Conservation (phyloP, 2,888 invertebrate species). For the Hymenopus coronatus region DNA sequence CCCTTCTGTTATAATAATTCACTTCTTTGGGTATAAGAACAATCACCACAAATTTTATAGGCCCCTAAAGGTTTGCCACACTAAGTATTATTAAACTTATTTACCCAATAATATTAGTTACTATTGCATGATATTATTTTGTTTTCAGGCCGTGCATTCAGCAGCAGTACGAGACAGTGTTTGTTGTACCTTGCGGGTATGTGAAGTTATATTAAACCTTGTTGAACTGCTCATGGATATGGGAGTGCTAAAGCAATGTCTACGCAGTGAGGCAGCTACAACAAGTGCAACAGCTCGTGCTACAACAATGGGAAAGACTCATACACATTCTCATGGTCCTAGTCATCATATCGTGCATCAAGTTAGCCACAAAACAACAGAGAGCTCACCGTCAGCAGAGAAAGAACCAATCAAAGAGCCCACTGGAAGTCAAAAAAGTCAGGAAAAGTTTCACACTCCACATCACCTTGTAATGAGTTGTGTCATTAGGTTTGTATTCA, state of each 20-base stretch:
- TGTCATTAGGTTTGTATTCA: constrained; percentile 45
- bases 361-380: background rate
- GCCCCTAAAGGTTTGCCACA: too few relatives aligned
- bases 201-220: constrained; percentile 89
- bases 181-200: constrained; percentile 81
- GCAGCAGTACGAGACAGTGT: constrained; percentile 81
- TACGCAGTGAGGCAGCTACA: constrained; percentile 51
- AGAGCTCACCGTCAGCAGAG: constrained; percentile 3
- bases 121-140: background rate
- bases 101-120: too few relatives aligned
- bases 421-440: constrained; percentile 4
- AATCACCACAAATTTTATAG: too few relatives aligned
- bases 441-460: constrained; percentile 47
- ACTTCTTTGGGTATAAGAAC: too few relatives aligned
- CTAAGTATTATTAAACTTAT: too few relatives aligned
- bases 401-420: background rate
- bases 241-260: constrained; percentile 68
- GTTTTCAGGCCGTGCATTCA: constrained; percentile 77
- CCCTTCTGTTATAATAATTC: too few relatives aligned
- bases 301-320: background rate
- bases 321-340: background rate
- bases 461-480: constrained; percentile 74
- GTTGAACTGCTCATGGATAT: constrained; percentile 89
- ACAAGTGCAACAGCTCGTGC: background rate
- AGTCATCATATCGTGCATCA: background rate